Conservation (phyloP, 2,113 vertebrate genomes). For the Electrona antarctica region DNA sequence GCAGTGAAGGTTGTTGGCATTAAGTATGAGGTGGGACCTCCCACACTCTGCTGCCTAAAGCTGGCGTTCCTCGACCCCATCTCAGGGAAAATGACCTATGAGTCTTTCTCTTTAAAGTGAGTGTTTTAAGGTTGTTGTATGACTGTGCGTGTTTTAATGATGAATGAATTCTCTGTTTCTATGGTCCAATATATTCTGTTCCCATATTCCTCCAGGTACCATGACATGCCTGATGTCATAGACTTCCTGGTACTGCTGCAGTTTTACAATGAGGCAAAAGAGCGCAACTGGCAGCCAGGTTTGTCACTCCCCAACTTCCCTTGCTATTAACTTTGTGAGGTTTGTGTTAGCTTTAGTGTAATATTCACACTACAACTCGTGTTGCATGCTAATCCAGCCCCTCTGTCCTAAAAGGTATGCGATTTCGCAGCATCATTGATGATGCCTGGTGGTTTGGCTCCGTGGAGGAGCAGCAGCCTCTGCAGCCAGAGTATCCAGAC, state of each 20-base stretch:
- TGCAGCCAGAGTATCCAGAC: constrained; percentile 94
- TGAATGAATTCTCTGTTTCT: background rate
- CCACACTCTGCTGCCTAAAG: constrained; percentile 96
- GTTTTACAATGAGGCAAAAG: constrained; percentile 97
- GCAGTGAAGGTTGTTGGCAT: constrained; percentile 97
- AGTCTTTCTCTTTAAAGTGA: constrained; percentile 98
- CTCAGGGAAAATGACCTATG: constrained; percentile 97
- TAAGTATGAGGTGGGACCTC: constrained; percentile 96
- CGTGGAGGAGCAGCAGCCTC: constrained; percentile 95
- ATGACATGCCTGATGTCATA: constrained; percentile 99
- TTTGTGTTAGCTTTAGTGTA: background rate
- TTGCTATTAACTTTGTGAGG: background rate
- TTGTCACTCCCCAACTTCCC: constrained; percentile 27
- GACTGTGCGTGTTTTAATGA: background rate
- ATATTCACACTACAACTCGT: background rate
- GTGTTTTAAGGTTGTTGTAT: constrained; percentile 34
- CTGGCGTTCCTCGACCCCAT: constrained; percentile 94
- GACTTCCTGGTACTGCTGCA: constrained; percentile 97
- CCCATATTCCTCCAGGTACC: constrained; percentile 81
- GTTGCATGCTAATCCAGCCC: background rate
- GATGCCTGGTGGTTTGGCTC: constrained; percentile 98
- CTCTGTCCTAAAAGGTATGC: constrained; percentile 77
- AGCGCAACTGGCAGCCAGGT: constrained; percentile 97
- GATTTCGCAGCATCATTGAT: constrained; percentile 98
- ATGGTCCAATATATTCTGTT: background rate